Evolutionary conservation across 2,888 invertebrate genomes (phyloP).

Genomic region (Dorcus parallelipipedus): DNA sequence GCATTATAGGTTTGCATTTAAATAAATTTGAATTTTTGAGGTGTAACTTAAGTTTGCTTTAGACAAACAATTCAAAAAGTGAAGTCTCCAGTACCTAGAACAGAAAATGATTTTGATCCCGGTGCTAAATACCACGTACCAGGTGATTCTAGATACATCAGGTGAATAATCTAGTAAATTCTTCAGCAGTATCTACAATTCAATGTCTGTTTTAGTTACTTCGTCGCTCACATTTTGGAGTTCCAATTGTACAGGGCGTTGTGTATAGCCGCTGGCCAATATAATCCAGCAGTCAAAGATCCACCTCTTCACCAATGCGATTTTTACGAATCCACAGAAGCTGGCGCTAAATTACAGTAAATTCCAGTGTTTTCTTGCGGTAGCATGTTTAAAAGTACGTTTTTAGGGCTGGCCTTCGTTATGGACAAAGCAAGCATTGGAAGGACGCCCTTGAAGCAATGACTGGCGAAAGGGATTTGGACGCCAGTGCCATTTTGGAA

Average conservation of each 20-base stretch:
- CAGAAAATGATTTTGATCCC: slow-evolving; percentile 48
- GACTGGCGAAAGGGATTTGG: slow-evolving; percentile 56
- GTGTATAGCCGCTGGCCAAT: slow-evolving; percentile 63
- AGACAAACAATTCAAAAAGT: slow-evolving; percentile 48
- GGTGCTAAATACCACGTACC: slow-evolving; percentile 50
- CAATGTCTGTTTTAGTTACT: slow-evolving; percentile 46
- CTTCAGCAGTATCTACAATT: not conserved
- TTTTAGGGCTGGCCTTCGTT: slow-evolving; percentile 50
- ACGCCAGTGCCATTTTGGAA: slow-evolving; percentile 53
- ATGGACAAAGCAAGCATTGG: slow-evolving; percentile 54
- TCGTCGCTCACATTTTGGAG: slow-evolving; percentile 66
- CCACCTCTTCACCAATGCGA: slow-evolving; percentile 70
- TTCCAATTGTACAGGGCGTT: slow-evolving; percentile 71
- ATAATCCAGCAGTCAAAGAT: slow-evolving; percentile 50
- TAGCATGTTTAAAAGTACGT: slow-evolving; percentile 2
- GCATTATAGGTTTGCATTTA: slow-evolving; percentile 29
- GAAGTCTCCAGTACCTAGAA: slow-evolving; percentile 44
- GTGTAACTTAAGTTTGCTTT: not conserved
- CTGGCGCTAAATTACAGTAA: slow-evolving; percentile 62
- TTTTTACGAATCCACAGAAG: slow-evolving; percentile 63
- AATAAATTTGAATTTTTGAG: not conserved
- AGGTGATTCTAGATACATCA: slow-evolving; percentile 48
- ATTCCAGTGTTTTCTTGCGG: not conserved
- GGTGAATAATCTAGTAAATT: slow-evolving; percentile 27
- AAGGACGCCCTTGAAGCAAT: slow-evolving; percentile 57